Evolutionary conservation across 2,888 invertebrate species (phyloP).

Genomic region (Aethes cnicana): DNA sequence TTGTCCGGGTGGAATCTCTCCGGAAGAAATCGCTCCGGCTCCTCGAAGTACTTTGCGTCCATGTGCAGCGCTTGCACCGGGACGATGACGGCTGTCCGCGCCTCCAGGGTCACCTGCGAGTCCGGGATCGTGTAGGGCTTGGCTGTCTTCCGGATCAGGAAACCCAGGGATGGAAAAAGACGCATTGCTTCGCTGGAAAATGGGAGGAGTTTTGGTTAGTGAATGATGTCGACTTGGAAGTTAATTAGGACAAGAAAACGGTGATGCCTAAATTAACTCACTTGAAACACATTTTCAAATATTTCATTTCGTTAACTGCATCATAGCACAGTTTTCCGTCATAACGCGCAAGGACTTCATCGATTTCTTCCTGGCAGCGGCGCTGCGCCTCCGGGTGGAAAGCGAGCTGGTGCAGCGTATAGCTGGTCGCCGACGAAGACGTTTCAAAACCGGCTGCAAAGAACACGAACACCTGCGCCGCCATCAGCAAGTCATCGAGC

Average conservation of each 20-base stretch:
- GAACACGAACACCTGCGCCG: conserved; percentile 61
- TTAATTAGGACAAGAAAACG: background rate
- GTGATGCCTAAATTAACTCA: no score
- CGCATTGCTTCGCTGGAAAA: conserved; percentile 49
- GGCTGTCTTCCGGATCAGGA: conserved; percentile 52
- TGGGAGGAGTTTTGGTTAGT: background rate
- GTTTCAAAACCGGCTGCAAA: conserved; percentile 74
- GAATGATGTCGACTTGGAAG: background rate
- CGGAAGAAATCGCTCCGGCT: conserved; percentile 39
- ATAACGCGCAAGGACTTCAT: conserved; percentile 50
- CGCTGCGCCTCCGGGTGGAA: conserved; percentile 60
- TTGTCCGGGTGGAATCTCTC: conserved; percentile 37
- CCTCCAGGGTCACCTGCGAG: conserved; percentile 13
- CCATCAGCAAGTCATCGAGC: conserved; percentile 48
- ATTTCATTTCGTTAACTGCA: conserved; percentile 53
- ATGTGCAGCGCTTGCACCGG: conserved; percentile 12
- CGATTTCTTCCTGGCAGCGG: conserved; percentile 61
- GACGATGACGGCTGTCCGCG: background rate
- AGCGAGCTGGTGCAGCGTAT: conserved; percentile 61
- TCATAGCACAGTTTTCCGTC: conserved; percentile 57
- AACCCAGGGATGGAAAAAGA: conserved; percentile 56
- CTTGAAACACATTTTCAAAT: conserved; percentile 49
- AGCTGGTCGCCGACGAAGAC: conserved; percentile 68
- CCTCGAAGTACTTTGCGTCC: conserved; percentile 35
- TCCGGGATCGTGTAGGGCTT: conserved; percentile 43